These are phyloP conservation scores for Brachirus orientalis DNA, from an alignment of 2,113 vertebrate species.

Conservation along the genomic window DNA sequence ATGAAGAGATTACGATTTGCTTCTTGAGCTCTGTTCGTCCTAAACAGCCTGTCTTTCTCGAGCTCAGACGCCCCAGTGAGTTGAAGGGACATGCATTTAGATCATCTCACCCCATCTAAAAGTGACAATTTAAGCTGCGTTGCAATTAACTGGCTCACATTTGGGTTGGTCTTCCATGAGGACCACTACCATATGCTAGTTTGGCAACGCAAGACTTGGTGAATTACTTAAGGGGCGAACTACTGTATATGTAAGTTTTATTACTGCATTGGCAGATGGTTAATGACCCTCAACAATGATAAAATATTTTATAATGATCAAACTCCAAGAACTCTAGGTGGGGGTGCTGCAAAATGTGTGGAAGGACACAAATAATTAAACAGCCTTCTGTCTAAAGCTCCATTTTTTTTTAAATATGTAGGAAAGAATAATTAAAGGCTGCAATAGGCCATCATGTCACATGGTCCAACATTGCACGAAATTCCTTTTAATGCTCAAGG, in stretches of 20 bases:
- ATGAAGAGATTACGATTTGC: slow-evolving; percentile 55
- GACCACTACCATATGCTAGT: slow-evolving; percentile 60
- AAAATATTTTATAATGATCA: slow-evolving; percentile 69
- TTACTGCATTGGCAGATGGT: slow-evolving; percentile 69
- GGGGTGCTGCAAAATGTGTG: slow-evolving; percentile 30
- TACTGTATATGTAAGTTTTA: slow-evolving; percentile 64
- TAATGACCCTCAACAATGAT: slow-evolving; percentile 72
- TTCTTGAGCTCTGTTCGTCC: slow-evolving; percentile 53
- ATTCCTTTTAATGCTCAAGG: slow-evolving; percentile 15
- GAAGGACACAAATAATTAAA: slow-evolving; percentile 54
- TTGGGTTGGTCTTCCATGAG: slow-evolving; percentile 40
- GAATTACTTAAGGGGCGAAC: slow-evolving; percentile 58
- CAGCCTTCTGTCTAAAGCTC: slow-evolving; percentile 37
- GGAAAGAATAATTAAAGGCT: slow-evolving; percentile 31
- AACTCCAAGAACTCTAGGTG: slow-evolving; percentile 24
- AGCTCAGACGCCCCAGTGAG: slow-evolving; percentile 47
- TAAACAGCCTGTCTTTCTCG: slow-evolving; percentile 54
- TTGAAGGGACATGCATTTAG: slow-evolving; percentile 49
- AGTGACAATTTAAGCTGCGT: slow-evolving; percentile 59
- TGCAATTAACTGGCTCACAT: slow-evolving; percentile 49
- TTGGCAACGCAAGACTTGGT: slow-evolving; percentile 41
- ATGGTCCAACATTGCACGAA: slow-evolving; percentile 26
- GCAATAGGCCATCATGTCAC: slow-evolving; percentile 4
- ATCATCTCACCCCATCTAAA: slow-evolving; percentile 37
- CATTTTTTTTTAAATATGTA: slow-evolving; percentile 41